A percentile compares a stretch with the other conserved stretches of the same genome.
phyloP scores from a whole-genome alignment of 2,113 vertebrate species.

The Gila orcuttii region DNA sequence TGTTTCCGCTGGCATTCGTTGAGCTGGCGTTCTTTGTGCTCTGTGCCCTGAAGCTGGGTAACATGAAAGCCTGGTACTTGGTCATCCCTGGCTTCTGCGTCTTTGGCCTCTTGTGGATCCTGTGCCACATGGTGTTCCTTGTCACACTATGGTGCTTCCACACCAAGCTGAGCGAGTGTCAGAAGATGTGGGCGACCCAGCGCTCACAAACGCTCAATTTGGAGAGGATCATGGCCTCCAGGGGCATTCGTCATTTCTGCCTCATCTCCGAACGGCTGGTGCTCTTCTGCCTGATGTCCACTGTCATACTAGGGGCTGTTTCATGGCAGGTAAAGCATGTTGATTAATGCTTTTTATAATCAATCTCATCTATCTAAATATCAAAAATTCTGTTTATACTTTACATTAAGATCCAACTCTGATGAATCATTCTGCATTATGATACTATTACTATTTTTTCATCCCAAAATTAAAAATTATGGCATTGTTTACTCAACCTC shows the following conservation, averaged over 20 bases:
- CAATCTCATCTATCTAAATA: not conserved
- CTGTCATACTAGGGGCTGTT: conserved; percentile 87
- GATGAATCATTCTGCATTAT: not conserved
- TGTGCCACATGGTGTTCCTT: conserved; percentile 92
- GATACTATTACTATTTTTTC: not conserved
- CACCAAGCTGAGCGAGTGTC: conserved; percentile 93
- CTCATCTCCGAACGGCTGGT: conserved; percentile 95
- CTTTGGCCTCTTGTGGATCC: conserved; percentile 94
- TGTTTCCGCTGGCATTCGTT: conserved; percentile 82
- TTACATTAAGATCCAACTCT: not conserved
- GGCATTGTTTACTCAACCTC: not conserved
- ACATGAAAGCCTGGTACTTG: conserved; percentile 93
- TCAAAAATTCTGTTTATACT: not conserved
- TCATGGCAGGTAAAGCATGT: conserved; percentile 91
- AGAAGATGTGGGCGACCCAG: conserved; percentile 86
- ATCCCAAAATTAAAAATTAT: not conserved
- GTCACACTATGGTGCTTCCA: conserved; percentile 98
- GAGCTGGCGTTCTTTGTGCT: conserved; percentile 89
- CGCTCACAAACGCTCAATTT: conserved; percentile 83
- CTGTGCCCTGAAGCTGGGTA: conserved; percentile 88
- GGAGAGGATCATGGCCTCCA: conserved; percentile 95
- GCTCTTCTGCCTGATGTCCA: conserved; percentile 90
- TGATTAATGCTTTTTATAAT: not conserved
- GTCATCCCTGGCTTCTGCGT: conserved; percentile 96
- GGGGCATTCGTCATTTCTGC: conserved; percentile 98